Evolutionary conservation across 2,113 vertebrate genomes (phyloP).

Genomic region (Macrotis lagotis): DNA sequence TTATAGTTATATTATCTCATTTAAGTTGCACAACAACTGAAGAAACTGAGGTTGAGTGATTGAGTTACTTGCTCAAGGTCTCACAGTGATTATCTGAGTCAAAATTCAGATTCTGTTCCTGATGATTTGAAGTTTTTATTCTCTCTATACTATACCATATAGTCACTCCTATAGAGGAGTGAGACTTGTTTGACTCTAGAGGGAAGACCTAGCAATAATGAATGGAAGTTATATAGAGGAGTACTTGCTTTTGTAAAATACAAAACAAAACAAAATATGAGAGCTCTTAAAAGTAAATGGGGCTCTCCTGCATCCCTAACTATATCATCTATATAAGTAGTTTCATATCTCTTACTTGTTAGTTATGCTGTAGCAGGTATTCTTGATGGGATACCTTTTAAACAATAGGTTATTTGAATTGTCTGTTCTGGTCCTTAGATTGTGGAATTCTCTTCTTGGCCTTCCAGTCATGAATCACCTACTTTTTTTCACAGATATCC

Average conservation of each 20-base stretch:
- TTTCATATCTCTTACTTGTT: not conserved
- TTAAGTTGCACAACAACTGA: not conserved
- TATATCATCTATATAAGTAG: not conserved
- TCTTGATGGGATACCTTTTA: not conserved
- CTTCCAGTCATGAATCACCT: not conserved
- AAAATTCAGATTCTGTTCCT: not conserved
- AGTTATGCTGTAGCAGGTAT: not conserved
- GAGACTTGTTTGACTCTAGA: not conserved
- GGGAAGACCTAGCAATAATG: not conserved
- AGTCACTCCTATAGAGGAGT: not conserved
- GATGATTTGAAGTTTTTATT: not conserved
- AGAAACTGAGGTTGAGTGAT: not conserved
- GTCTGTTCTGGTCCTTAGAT: not conserved
- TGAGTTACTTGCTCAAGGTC: not conserved
- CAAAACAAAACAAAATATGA: not conserved
- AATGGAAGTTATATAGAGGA: not conserved
- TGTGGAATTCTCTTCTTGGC: not conserved
- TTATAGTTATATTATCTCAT: not conserved
- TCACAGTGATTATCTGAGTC: not conserved
- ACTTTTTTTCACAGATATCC: not conserved
- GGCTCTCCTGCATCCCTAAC: not conserved
- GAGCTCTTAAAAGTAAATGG: not conserved
- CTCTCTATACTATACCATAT: not conserved
- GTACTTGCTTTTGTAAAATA: not conserved
- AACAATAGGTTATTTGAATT: not conserved